Conservation (phyloP, 2,113 vertebrate species). For the Echinops telfairi region DNA sequence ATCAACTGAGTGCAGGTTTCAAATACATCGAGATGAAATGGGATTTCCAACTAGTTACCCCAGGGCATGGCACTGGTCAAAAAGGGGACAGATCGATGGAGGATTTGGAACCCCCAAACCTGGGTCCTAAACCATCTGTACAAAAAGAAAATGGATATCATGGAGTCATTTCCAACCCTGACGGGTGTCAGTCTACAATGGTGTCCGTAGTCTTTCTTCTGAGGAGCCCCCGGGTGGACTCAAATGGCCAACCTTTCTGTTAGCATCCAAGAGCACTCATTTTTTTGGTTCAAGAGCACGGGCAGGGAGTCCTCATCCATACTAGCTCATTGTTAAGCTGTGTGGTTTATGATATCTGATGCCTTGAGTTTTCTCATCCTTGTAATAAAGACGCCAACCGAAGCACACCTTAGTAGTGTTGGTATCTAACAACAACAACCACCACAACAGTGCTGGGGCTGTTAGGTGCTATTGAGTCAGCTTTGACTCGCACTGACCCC, state of each 20-base stretch:
- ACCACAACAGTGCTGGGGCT: too few species aligned
- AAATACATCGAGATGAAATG: neutral
- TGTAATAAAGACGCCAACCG: neutral
- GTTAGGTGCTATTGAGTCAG: too few species aligned
- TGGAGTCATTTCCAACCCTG: neutral
- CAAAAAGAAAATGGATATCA: neutral
- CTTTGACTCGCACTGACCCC: too few species aligned
- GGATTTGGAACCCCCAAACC: neutral
- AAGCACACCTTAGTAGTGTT: neutral
- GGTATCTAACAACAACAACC: neutral
- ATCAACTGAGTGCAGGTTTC: neutral
- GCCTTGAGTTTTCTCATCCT: neutral
- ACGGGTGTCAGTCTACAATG: neutral
- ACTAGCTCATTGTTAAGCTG: neutral
- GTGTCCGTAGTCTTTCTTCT: neutral
- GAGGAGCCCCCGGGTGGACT: neutral
- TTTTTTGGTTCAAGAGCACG: neutral
- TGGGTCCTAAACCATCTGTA: neutral
- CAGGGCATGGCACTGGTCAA: neutral
- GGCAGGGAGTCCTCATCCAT: neutral
- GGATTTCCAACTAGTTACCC: slow-evolving; percentile 23
- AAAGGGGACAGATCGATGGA: neutral
- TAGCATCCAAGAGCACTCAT: neutral
- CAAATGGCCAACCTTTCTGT: neutral
- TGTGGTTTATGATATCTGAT: neutral